Percentiles rank a stretch among this genome's conserved stretches.
These are phyloP conservation scores for Oceanodroma tethys DNA, from an alignment of 2,113 vertebrate genomes.

Conservation along the genomic window DNA sequence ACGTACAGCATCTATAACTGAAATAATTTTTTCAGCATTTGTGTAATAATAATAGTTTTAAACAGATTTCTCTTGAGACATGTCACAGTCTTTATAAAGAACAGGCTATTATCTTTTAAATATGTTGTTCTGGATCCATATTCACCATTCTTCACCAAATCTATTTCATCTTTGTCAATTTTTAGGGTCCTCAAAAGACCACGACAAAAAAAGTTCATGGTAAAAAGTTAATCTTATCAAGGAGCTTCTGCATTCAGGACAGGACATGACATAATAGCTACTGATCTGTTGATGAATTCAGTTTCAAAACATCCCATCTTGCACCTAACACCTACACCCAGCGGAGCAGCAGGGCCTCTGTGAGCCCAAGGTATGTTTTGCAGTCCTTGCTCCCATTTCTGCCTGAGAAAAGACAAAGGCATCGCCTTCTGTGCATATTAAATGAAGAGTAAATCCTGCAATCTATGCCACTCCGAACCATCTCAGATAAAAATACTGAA, in stretches of 20 bases:
- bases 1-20: background rate
- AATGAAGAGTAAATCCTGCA: background rate
- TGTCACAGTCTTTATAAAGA: background rate
- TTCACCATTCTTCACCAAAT: background rate
- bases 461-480: background rate
- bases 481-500: background rate
- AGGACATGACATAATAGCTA: background rate
- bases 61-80: background rate
- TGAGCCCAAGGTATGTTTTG: background rate
- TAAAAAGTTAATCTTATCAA: background rate
- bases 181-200: background rate
- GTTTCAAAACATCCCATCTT: background rate
- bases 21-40: background rate
- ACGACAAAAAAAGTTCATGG: background rate
- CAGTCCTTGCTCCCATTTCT: background rate
- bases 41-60: background rate
- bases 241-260: background rate
- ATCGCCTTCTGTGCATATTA: background rate
- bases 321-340: background rate
- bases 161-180: background rate
- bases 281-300: background rate
- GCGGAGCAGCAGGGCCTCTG: background rate
- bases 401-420: background rate
- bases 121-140: background rate
- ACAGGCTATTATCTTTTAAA: background rate